Evolutionary conservation across 2,113 vertebrate genomes (phyloP), one percentile per base, ranked within the genome.

Genomic region (Scalopus aquaticus): DNA sequence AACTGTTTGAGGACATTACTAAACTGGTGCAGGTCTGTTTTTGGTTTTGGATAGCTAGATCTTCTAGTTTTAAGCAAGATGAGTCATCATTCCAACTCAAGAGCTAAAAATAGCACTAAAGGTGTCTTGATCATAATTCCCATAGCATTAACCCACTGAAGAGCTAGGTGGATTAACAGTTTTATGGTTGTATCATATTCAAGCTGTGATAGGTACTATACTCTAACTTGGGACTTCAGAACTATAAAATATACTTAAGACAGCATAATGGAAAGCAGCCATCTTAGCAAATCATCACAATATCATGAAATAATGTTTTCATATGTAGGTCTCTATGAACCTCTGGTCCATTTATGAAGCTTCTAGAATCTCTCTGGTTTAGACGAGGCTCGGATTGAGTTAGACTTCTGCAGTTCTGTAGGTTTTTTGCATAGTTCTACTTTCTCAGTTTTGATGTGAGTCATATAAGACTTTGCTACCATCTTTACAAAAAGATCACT

Each of bases 361-460:
- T 44, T 24, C 19, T 35, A 17, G 79, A 49, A 70, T 32, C 10
- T 60, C 26, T 80, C 9, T 4, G 83, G 26, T 9, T 83, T 39
- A 67, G 37, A 6, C 1, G 9, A 62, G 19, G 12, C 2, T 58
- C 4, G n/a, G 3, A 7, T 3, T 84, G 19, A 93, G 12, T 32
- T 20, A n/a, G 16, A 11, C 6, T 81, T 64, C 5, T 30, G 24
- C 0, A 30, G 12, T 79, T 58, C 39, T 84, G 46, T 54, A 65
- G 28, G n/a, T 7, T 42, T 81, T 91, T 64, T 73, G 9, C 30
- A 22, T 6, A 28, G 2, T 16, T 60, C 26, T 9, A 42, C 46
- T 77, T 84, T 79, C 16, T 80, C 13, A 46, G 7, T 87, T 78
- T 93, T 87, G 5, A 12, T 79, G 44, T 73, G 24, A 73, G 73